phyloP scores from a whole-genome alignment of 1,140 invertebrate species.

The Drosophila ohnishii region DNA sequence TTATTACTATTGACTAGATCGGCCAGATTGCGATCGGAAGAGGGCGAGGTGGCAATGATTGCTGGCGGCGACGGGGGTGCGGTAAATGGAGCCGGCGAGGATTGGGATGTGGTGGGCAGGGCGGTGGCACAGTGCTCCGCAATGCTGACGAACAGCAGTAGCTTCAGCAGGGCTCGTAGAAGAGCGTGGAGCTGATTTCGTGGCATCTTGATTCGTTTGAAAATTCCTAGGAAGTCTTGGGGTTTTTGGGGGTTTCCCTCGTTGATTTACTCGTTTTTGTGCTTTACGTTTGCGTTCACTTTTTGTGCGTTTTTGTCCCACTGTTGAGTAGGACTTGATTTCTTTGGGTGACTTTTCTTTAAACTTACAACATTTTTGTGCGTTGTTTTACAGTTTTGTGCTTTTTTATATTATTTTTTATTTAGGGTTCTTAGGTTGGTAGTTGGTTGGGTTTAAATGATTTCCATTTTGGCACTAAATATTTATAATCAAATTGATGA shows the following conservation, averaged over 20 bases:
- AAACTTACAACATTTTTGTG: slow-evolving; percentile 73
- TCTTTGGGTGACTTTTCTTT: slow-evolving; percentile 10
- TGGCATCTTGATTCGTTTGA: slow-evolving; percentile 50
- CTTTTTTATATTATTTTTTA: slow-evolving; percentile 9
- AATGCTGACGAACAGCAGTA: slow-evolving; percentile 65
- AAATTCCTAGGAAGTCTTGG: slow-evolving; percentile 8
- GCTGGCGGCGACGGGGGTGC: slow-evolving; percentile 22
- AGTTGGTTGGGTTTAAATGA: slow-evolving; percentile 59
- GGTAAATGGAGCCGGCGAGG: slow-evolving; percentile 41
- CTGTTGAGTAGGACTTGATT: slow-evolving; percentile 46
- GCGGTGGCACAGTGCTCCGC: slow-evolving; percentile 57
- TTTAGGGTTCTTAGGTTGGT: slow-evolving; percentile 1
- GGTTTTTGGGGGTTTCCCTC: slow-evolving; percentile 4
- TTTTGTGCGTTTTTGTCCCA: slow-evolving; percentile 64
- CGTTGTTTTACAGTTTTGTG: slow-evolving; percentile 34
- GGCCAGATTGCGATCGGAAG: slow-evolving; percentile 37
- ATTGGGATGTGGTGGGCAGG: slow-evolving; percentile 52
- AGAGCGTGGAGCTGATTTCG: slow-evolving; percentile 62
- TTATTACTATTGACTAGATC: slow-evolving; percentile 54
- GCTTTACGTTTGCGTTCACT: slow-evolving; percentile 5
- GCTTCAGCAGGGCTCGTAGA: slow-evolving; percentile 51
- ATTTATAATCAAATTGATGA: slow-evolving; percentile 6
- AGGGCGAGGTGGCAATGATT: slow-evolving; percentile 21
- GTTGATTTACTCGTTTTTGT: slow-evolving; percentile 18
- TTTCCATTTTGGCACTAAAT: slow-evolving; percentile 75